Conservation (phyloP, 2,113 vertebrate genomes). For the Grus americana region DNA sequence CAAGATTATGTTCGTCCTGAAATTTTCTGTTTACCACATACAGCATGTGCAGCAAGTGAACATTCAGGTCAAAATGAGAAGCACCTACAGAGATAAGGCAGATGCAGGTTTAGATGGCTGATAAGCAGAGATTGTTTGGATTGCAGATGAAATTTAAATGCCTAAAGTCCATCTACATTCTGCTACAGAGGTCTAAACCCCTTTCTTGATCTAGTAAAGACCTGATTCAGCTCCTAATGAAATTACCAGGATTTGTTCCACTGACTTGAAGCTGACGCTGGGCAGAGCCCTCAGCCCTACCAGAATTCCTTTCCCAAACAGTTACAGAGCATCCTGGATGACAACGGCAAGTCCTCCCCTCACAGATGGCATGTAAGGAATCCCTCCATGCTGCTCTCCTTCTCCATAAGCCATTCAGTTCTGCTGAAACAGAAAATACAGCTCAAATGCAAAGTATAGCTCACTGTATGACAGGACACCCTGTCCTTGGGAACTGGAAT, state of each 20-base stretch:
- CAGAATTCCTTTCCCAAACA: not conserved
- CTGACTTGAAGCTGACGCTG: not conserved
- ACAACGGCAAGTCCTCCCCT: not conserved
- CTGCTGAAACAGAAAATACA: constrained; percentile 4
- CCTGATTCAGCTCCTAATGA: constrained; percentile 10
- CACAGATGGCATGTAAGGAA: not conserved
- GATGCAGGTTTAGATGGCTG: not conserved
- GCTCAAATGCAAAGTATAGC: not conserved
- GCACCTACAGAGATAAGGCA: not conserved
- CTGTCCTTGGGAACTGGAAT: constrained; percentile 11
- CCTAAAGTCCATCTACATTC: constrained; percentile 2
- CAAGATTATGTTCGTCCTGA: not conserved
- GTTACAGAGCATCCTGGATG: not conserved
- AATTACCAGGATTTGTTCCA: constrained; percentile 13
- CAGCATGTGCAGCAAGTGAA: not conserved
- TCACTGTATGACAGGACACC: not conserved
- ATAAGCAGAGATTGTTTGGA: not conserved
- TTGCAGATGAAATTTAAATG: not conserved
- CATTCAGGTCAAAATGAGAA: not conserved
- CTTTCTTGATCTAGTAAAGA: not conserved
- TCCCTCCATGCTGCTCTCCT: not conserved
- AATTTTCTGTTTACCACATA: not conserved
- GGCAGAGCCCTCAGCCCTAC: not conserved
- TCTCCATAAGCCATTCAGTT: not conserved
- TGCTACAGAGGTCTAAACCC: not conserved